Base-by-base conservation (phyloP, 2,888 invertebrate genomes). In the Sesia bembeciformis region DNA sequence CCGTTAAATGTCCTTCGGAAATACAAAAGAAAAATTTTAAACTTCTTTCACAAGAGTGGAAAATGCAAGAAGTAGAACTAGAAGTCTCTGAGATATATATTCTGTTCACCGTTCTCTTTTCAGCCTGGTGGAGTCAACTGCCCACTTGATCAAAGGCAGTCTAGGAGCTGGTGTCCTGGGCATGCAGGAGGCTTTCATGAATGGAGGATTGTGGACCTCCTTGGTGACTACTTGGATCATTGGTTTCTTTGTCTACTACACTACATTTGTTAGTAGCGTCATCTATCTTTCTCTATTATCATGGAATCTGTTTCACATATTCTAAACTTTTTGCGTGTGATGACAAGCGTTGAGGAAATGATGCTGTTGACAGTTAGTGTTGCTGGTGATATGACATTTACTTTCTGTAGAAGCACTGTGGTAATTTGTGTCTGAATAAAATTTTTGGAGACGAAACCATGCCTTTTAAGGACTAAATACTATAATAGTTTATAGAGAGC, bases 121-220 rank as follows among this genome's bases (percentile, higher is more conserved):
- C 67, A 85, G 85, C 49, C 4, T 84, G 0, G 0, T 74, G 7
- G 80, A 78, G 54, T 75, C 85, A 0, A 74, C 70, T 0, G 73
- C 76, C 0, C 79, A 85, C 58, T 57, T 84, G 3, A 66, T 84
- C 7, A 84, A 84, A 56, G 77, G 82, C 0, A 80, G 81, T 41
- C 60, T 84, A 0, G 84, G 85, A 0, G 76, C 75, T 0, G 84
- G 84, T 0, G 65, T 84, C 3, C 58, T 86, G 1, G 76, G 74
- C 6, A 84, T 86, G 58, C 85, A 85, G 42, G 80, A 81, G n/a
- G 86, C 76, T 0, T 85, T 67, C 58, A 84, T 78, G 77, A 62
- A 69, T 4, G 84, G 81, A 1, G 85, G 85, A 0, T 53, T 84
- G 0, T 84, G 84, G 83, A 70, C 80, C 0, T 78, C 82, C 0